Conservation (phyloP, 2,113 vertebrate species). For the Chlorodrepanis virens region DNA sequence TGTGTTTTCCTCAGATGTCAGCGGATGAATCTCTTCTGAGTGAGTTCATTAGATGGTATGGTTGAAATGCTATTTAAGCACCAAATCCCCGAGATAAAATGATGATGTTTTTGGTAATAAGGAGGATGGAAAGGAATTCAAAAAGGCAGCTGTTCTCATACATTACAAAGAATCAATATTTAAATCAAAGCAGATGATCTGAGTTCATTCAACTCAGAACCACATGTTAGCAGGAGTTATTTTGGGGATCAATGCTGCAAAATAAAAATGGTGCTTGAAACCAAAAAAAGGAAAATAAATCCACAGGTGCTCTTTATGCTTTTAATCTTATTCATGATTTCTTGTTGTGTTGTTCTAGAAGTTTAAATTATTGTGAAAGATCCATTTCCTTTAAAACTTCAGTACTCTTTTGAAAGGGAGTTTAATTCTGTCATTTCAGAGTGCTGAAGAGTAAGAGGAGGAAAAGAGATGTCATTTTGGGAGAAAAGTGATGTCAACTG, state of each 20-base stretch:
- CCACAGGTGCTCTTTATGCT: neutral
- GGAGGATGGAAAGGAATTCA: neutral
- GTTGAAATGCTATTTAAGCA: constrained; percentile 9
- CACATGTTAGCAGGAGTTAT: neutral
- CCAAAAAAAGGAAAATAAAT: neutral
- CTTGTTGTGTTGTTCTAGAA: neutral
- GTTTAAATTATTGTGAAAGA: neutral
- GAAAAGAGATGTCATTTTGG: neutral
- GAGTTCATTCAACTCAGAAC: neutral
- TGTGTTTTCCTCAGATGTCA: neutral
- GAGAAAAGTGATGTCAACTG: neutral
- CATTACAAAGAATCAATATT: constrained; percentile 30
- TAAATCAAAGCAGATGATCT: constrained; percentile 35
- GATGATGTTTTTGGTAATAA: neutral
- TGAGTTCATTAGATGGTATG: neutral
- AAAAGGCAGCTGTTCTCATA: constrained; percentile 31
- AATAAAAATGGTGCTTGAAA: neutral
- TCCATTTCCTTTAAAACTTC: neutral
- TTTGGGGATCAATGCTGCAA: neutral
- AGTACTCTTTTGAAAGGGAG: neutral
- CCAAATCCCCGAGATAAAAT: neutral
- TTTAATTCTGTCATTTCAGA: neutral
- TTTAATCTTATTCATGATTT: neutral
- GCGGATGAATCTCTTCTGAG: neutral
- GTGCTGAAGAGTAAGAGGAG: neutral